Evolutionary conservation across 2,888 invertebrate species (phyloP), one percentile per base, ranked within the genome.

Genomic region (Stenichneumon culpator): DNA sequence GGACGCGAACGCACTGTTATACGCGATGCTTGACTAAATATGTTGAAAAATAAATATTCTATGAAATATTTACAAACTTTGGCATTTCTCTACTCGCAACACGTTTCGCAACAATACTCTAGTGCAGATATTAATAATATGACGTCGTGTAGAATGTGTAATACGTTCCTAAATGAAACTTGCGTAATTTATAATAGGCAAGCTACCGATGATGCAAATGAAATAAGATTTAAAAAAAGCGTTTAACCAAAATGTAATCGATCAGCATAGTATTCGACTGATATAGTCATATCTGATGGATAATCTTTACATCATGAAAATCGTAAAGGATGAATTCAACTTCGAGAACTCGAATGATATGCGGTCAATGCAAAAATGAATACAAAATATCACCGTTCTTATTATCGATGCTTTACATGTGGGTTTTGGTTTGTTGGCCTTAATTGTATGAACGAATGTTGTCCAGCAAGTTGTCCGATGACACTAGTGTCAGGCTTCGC

Each of bases 401-500:
- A n/a, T 47, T 52, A 22, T 63, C 52, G 39, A 19, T 70, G 16
- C 7, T 60, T 63, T 28, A 74, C 44, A 52, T 54, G 32, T 57
- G 9, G 11, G 7, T 81, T 80, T 74, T 78, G 25, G 28, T 47
- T 63, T 22, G 28, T n/a, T 22, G 54, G 28, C n/a, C 83, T 89
- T 90, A 93, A 88, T 93, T 93, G 65, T 93, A 94, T 73, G 90
- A 91, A 60, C 93, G 91, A 78, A 93, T 92, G 75, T 93, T 93
- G 54, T 94, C 94, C 54, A 94, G 86, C 90, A 94, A 93, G 73
- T 93, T 94, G 86, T 94, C 94, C 39, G 93, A 94, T 5, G 93
- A 94, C 82, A 92, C 95, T 87, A 97, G 95, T 78, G 97, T 98
- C 92, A 97, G 97, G 91, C 96, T 95, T 86, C 96, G 95, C 94